Evolutionary conservation across 2,797 vertebrate species (phyloP), one percentile per base, ranked within the genome.

Genomic region (Acanthornis magna): DNA sequence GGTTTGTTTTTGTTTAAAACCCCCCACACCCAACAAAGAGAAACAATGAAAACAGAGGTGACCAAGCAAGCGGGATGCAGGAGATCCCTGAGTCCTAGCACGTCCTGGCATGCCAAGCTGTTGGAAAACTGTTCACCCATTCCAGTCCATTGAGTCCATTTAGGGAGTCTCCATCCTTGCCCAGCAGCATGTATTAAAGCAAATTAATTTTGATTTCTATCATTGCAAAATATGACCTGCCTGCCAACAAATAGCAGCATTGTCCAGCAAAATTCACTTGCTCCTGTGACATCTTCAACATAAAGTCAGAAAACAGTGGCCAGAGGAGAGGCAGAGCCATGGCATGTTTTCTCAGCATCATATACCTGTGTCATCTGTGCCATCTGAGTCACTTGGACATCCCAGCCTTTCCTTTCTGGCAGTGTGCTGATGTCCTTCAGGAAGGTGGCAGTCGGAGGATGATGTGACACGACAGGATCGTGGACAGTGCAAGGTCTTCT

Each of bases 1-100:
- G 17, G n/a, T 27, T 85, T 89, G 21, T 27, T 95, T 93, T 89
- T 40, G 6, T 80, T 89, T 92, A 27, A 74, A 79, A 26, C 6
- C 3, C 43, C 18, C 17, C 12, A 78, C 70, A 36, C 19, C 13
- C n/a, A 75, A 60, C 14, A 45, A 79, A 92, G 86, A 8, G 5
- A 66, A 90, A 42, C 16, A 66, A 79, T 40, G 29, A 78, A 77
- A 88, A 40, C 21, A 68, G 36, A 67, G 73, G 21, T 68, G 76
- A 40, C 40, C 0, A 3, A 89, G 72, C 57, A 60, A 34, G 58
- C 27, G 27, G 15, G 45, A 55, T 29, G 10, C 18, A 47, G 63
- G 50, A 65, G 13, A 4, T 11, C 23, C n/a, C 45, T 8, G 70
- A 53, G 17, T 45, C 26, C 32, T n/a, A 54, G 6, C 15, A 45